Evolutionary conservation across 2,113 vertebrate species (phyloP), one percentile per base, ranked within the genome.

Genomic region (Leuciscus idus): DNA sequence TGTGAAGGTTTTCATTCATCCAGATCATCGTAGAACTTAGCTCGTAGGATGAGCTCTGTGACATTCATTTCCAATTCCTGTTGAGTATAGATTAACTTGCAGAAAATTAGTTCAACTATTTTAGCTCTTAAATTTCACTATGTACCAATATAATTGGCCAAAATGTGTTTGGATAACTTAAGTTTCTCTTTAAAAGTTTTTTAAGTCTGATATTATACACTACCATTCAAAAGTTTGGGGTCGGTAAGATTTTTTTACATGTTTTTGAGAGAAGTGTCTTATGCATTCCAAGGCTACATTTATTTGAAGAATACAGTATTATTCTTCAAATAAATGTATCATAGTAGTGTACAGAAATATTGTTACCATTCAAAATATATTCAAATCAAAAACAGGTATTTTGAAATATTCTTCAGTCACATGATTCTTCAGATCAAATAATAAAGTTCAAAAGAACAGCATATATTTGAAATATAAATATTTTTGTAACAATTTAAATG

Each of bases 1-100:
- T 43, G 79, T 81, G 79, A 46, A 43, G 36, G 79, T 64, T 64
- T 81, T 64, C 59, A 81, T 81, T 64, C 57, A 81, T 81, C 57
- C 57, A 81, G 36, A 81, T 64, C 79, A 28, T 48, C 59, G 0
- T 50, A 48, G 43, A 75, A 75, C 43, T 73, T 48, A n/a, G 39
- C 43, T 43, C 48, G 4, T 15, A 6, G 57, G 36, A 81, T 81
- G 36, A 46, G 36, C n/a, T 46, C 23, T 26, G n/a, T 17, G n/a
- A 50, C 43, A 17, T 46, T 75, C 43, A 75, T 50, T 75, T 75
- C 2, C 13, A 43, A 12, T 73, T 73, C 36, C 36, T 73, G 73
- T 75, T 75, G 73, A 75, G 43, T 75, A 50, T 43, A 28, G 43
- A 75, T 75, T 50, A 50, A n/a, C 3, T 13, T 75, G 73, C n/a